phyloP scores from a whole-genome alignment of 2,888 invertebrate genomes.

The Fragum whitleyi region DNA sequence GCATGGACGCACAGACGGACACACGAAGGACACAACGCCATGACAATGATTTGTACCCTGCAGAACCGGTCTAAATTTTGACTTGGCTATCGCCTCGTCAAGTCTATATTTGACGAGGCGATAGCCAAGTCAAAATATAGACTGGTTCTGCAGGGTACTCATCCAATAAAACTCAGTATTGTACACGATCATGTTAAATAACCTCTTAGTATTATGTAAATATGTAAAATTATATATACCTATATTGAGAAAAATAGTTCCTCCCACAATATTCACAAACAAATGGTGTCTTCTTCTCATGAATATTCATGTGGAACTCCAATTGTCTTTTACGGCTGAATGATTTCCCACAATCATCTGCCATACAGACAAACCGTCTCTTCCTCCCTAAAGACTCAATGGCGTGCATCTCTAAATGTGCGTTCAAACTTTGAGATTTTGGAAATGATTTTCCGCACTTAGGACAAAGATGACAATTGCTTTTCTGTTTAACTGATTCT shows the following conservation, averaged over 20 bases:
- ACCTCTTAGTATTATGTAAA: too few relatives aligned
- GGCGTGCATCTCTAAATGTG: not conserved
- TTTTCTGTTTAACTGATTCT: not conserved
- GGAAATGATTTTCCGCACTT: slow-evolving; percentile 9
- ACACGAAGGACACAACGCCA: too few relatives aligned
- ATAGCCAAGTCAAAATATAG: too few relatives aligned
- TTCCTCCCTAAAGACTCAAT: not conserved
- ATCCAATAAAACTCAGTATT: too few relatives aligned
- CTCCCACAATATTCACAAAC: slow-evolving; percentile 31
- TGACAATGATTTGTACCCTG: too few relatives aligned
- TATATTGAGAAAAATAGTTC: slow-evolving; percentile 19
- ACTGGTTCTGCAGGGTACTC: too few relatives aligned
- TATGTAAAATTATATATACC: not conserved
- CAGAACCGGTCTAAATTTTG: too few relatives aligned
- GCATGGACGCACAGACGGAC: too few relatives aligned
- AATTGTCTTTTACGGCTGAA: not conserved
- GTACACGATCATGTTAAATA: too few relatives aligned
- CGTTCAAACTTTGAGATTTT: not conserved
- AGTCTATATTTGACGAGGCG: too few relatives aligned
- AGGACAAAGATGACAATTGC: not conserved
- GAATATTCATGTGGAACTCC: slow-evolving; percentile 31
- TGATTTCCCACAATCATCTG: slow-evolving; percentile 20
- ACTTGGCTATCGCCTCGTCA: too few relatives aligned
- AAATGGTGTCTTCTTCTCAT: slow-evolving; percentile 29
- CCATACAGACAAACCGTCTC: slow-evolving; percentile 17